phyloP scores from a whole-genome alignment of 2,113 vertebrate genomes.

The Holacanthus passer region DNA sequence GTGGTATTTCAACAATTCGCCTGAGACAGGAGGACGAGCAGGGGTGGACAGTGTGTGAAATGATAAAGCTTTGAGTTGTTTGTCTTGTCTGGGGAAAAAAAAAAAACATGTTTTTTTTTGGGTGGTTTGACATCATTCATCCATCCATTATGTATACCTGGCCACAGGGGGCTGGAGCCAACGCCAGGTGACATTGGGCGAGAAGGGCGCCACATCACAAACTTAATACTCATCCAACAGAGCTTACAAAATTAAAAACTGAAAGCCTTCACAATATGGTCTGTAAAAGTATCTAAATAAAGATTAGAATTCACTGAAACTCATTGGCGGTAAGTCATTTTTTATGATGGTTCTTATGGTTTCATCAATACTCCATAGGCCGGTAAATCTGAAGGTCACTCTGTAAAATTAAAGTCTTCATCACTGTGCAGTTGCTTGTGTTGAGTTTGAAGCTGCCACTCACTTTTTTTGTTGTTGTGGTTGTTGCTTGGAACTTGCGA shows the following conservation, averaged over 20 bases:
- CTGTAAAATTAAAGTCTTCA: conserved; percentile 59
- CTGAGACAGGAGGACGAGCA: not conserved
- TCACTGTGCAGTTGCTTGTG: conserved; percentile 19
- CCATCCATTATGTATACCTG: not conserved
- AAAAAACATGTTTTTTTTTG: not conserved
- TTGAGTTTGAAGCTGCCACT: conserved; percentile 31
- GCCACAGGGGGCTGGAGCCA: not conserved
- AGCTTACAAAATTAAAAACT: not conserved
- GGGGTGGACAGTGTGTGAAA: conserved; percentile 6
- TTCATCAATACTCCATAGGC: conserved; percentile 58
- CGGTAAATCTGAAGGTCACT: conserved; percentile 65
- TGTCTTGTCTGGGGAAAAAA: not conserved
- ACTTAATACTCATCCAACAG: not conserved
- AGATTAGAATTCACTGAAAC: conserved; percentile 17
- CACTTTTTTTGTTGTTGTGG: conserved; percentile 6
- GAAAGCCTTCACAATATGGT: not conserved
- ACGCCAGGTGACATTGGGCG: not conserved
- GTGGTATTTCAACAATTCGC: conserved; percentile 18
- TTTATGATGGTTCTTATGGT: conserved; percentile 38
- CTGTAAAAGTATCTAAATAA: conserved; percentile 28
- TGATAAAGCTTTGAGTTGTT: not conserved
- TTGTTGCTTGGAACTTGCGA: not conserved
- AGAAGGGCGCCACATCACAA: not conserved
- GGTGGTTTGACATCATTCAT: not conserved
- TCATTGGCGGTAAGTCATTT: conserved; percentile 25